Base-by-base conservation (phyloP, 2,113 vertebrate species). In the Sapayoa aenigma region DNA sequence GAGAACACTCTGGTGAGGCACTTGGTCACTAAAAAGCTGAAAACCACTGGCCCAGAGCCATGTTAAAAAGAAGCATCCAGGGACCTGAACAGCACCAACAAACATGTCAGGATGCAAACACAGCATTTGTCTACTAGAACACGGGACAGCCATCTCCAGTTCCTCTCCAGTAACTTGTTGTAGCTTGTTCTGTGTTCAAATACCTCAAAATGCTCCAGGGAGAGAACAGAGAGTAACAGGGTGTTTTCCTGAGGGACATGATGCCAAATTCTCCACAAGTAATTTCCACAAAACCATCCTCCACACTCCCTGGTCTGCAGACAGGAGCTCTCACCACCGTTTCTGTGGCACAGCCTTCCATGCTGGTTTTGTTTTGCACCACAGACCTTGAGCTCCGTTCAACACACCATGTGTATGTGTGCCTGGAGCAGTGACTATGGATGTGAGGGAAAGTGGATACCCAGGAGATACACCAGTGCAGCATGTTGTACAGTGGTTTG, bases 341-440 rank as follows among this genome's bases (percentile, higher is more conserved):
- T 68, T 28, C 35, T 52, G 62, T 4, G 39, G 42, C 17, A 55
- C 23, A 63, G 68, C 46, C 58, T 83, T 62, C 30, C 66, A 65
- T 1, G 0, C 47, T 60, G 71, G 12, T 16, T 89, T 78, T 35
- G 39, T 74, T 60, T 20, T 47, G 53, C 62, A 63, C 56, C 73
- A 72, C 65, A 67, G 31, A 83, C 59, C 8, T 63, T 2, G 50
- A 69, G 62, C 71, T 79, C 52, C 2, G 2, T 28, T 53, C 53
- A 68, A 3, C 0, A 0, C 18, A 6, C 27, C 23, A 14, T 9
- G 5, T 55, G 10, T 2, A 4, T 31, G n/a, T 14, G 67, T 24
- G 47, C 47, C 47, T 63, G 71, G 31, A 87, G 65, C 66, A 20
- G 39, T 44, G 73, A 9, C 20, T 22, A 2, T 0, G 13, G 63